These are phyloP conservation scores for Dicyrtoma fusca DNA, from an alignment of 2,888 invertebrate genomes.

Conservation along the genomic window DNA sequence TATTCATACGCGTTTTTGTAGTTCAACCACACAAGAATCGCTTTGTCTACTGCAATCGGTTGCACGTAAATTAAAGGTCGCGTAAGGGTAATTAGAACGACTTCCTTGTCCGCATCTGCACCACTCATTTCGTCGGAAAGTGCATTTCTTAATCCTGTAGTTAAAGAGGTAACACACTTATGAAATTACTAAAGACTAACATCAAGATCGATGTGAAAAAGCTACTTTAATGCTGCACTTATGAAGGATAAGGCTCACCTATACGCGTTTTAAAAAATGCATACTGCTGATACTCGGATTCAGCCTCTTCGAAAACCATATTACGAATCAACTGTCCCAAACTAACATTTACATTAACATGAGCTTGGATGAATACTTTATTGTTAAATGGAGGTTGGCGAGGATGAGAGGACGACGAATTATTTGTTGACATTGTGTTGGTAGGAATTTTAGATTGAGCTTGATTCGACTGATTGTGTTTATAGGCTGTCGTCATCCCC, in stretches of 20 bases:
- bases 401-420: conserved; percentile 55
- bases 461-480: conserved; percentile 58
- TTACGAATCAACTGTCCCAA: conserved; percentile 93
- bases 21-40: conserved; percentile 97
- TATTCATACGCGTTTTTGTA: conserved; percentile 99
- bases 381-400: conserved; percentile 60
- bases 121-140: conserved; percentile 90
- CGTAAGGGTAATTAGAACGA: conserved; percentile 86
- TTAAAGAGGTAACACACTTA: too few species aligned
- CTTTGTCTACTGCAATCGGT: conserved; percentile 96
- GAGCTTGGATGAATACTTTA: conserved; percentile 77
- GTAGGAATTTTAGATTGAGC: conserved; percentile 19
- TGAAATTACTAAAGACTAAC: too few species aligned
- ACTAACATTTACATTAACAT: conserved; percentile 91
- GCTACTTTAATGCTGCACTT: too few species aligned
- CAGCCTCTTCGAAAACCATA: conserved; percentile 95
- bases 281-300: conserved; percentile 95
- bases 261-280: conserved; percentile 97
- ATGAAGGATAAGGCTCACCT: conserved; percentile 63
- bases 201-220: too few species aligned
- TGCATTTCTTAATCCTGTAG: conserved; percentile 75
- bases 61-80: conserved; percentile 95
- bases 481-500: conserved; percentile 67
- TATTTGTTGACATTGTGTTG: conserved; percentile 39
- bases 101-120: conserved; percentile 70